Percentiles rank a stretch among this genome's conserved stretches.
Evolutionary conservation across 2,888 invertebrate species (phyloP).

Genomic region (Mythimna loreyi): DNA sequence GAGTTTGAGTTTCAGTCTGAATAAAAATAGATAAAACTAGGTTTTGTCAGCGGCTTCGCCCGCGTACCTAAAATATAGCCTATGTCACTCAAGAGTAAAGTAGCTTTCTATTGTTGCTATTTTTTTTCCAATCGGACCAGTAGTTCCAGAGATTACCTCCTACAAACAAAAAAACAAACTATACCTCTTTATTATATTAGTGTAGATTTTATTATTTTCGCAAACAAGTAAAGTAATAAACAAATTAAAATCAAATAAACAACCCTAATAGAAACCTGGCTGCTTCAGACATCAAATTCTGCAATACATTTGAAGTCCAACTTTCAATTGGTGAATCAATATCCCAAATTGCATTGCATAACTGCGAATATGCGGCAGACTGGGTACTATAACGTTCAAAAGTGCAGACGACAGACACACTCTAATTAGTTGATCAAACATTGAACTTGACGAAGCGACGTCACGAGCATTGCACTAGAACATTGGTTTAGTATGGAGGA

Average conservation of each 20-base stretch:
- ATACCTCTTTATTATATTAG: no score
- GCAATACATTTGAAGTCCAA: not conserved
- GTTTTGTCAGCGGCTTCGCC: no score
- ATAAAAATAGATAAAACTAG: no score
- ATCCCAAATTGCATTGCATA: slow-evolving; percentile 37
- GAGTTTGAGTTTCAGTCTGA: no score
- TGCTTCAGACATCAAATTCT: not conserved
- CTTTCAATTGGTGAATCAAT: slow-evolving; percentile 12
- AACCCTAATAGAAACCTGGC: not conserved
- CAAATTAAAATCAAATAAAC: not conserved
- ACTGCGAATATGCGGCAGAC: slow-evolving; percentile 12
- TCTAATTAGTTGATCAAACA: slow-evolving; percentile 82
- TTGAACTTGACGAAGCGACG: slow-evolving; percentile 68
- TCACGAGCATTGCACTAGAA: slow-evolving; percentile 4
- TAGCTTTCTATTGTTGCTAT: no score
- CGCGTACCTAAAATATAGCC: no score
- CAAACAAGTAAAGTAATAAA: not conserved
- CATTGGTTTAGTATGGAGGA: slow-evolving; percentile 48
- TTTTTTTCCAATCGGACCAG: no score
- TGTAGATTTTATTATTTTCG: no score
- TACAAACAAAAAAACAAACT: no score
- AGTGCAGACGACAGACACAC: slow-evolving; percentile 72
- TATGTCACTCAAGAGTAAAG: no score
- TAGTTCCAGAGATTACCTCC: no score
- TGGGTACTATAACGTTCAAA: slow-evolving; percentile 68